Evolutionary conservation across 2,888 invertebrate species (phyloP).

Genomic region (Rhopalosiphum nymphaeae): DNA sequence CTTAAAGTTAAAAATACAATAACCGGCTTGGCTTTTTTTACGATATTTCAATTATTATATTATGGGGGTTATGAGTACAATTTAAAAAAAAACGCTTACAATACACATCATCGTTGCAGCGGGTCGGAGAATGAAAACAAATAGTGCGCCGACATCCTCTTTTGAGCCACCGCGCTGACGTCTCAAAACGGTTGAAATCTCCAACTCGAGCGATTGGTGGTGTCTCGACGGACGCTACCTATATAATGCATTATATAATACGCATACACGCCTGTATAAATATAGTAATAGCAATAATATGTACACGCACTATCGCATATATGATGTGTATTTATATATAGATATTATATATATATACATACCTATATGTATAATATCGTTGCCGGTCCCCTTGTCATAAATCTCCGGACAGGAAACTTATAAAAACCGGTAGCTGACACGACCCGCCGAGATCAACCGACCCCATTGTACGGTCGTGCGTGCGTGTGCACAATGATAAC

Average conservation of each 20-base stretch:
- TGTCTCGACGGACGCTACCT: neutral
- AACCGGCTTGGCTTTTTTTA: neutral
- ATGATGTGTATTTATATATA: neutral
- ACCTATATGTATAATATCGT: neutral
- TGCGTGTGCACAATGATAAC: neutral
- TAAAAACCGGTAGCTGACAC: conserved; percentile 58
- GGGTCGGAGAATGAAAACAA: neutral
- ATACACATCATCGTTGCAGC: neutral
- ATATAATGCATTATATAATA: neutral
- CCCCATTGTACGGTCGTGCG: conserved; percentile 24
- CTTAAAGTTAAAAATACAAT: neutral
- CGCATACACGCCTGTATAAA: neutral
- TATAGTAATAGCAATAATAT: conserved; percentile 9
- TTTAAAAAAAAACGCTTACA: neutral
- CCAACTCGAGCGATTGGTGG: neutral
- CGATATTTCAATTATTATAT: neutral
- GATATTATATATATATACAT: neutral
- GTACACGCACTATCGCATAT: neutral
- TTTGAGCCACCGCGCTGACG: neutral
- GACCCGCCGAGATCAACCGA: conserved; percentile 51
- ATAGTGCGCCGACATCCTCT: neutral
- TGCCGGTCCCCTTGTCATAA: conserved; percentile 28
- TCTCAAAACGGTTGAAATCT: neutral
- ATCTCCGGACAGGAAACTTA: conserved; percentile 59
- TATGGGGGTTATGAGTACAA: neutral